Percentiles rank a stretch among this genome's conserved stretches.
phyloP scores from a whole-genome alignment of 2,113 vertebrate genomes.

The Ramphastos sulfuratus region DNA sequence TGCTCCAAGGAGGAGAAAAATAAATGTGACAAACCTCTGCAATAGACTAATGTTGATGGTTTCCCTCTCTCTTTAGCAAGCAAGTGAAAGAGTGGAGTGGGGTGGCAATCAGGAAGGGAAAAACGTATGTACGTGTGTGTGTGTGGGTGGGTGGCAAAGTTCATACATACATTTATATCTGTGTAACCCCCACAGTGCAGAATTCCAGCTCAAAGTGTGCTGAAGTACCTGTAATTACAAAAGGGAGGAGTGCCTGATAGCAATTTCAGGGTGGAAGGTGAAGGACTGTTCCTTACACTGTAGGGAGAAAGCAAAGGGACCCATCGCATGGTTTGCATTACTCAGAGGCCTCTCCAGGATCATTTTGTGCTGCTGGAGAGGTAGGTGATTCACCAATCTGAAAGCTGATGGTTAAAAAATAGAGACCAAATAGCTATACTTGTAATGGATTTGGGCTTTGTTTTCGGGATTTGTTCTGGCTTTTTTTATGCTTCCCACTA shows the following conservation, averaged over 20 bases:
- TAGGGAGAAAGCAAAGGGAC: background rate
- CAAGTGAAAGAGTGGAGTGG: background rate
- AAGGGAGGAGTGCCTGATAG: background rate
- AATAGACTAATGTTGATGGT: slow-evolving; percentile 11
- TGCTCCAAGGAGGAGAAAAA: slow-evolving; percentile 36
- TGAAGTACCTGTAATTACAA: slow-evolving; percentile 4
- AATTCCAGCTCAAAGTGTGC: slow-evolving; percentile 2
- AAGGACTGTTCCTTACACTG: background rate
- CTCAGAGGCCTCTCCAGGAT: slow-evolving; percentile 21
- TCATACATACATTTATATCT: background rate
- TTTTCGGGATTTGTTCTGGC: slow-evolving; percentile 26
- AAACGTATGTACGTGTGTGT: background rate
- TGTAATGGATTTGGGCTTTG: slow-evolving; percentile 48
- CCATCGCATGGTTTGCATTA: background rate
- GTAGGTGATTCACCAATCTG: slow-evolving; percentile 17
- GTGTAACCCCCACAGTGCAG: background rate
- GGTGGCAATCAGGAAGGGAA: background rate
- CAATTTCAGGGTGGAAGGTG: background rate
- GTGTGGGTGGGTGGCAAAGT: background rate
- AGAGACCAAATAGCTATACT: slow-evolving; percentile 37
- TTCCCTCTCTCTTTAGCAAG: slow-evolving; percentile 9
- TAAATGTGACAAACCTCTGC: slow-evolving; percentile 36
- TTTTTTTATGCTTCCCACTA: slow-evolving; percentile 11
- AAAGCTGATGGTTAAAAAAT: slow-evolving; percentile 19
- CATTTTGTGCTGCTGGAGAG: slow-evolving; percentile 11